Evolutionary conservation across 2,113 vertebrate genomes (phyloP).

Genomic region (Alouatta palliata): DNA sequence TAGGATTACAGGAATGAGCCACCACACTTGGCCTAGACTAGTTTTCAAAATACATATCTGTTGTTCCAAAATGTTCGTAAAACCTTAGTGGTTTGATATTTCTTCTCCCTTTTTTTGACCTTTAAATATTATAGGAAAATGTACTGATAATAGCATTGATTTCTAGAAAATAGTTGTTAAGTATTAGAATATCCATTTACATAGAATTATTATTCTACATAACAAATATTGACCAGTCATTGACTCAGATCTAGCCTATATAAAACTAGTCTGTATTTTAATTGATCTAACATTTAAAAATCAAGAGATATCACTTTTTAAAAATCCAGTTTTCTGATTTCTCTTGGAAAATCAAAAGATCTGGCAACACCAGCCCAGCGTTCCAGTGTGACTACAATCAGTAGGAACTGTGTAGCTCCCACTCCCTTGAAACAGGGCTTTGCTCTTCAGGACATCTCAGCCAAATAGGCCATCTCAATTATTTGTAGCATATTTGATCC

Average conservation of each 20-base stretch:
- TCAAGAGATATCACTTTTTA: not conserved
- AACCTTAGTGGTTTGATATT: not conserved
- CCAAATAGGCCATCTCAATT: not conserved
- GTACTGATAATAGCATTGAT: not conserved
- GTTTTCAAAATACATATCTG: not conserved
- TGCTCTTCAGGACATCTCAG: not conserved
- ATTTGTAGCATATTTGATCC: not conserved
- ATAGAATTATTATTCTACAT: not conserved
- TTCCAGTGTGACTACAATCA: not conserved
- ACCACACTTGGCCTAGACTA: too few species aligned
- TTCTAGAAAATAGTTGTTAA: constrained; percentile 24
- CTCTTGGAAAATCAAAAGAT: not conserved
- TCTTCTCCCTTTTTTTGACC: not conserved
- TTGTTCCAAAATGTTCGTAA: constrained; percentile 22
- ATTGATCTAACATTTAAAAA: not conserved
- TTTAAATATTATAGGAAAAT: not conserved
- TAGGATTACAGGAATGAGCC: too few species aligned
- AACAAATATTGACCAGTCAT: not conserved
- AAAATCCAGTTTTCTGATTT: not conserved
- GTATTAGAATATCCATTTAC: not conserved
- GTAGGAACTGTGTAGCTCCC: not conserved
- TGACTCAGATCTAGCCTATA: not conserved
- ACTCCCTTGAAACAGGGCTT: not conserved
- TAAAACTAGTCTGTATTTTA: constrained; percentile 1
- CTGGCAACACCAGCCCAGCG: not conserved